phyloP scores from a whole-genome alignment of 1,140 invertebrate species.

The silkworm (Bombyx mori) region ASM3026992v2 NC_085118.1:8635501-8636000 shows the following conservation, averaged over 20 bases:
- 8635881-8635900: too few species aligned
- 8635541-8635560: slow-evolving; percentile 35
- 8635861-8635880: too few species aligned
- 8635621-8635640: slow-evolving; percentile 50
- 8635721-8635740: slow-evolving; percentile 20
- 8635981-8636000: too few species aligned
- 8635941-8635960: too few species aligned
- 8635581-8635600: slow-evolving; percentile 28
- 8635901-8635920: too few species aligned
- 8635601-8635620: slow-evolving; percentile 44
- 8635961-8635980: too few species aligned
- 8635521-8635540: slow-evolving; percentile 36
- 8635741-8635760: not conserved
- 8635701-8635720: slow-evolving; percentile 53
- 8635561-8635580: slow-evolving; percentile 29
- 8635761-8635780: too few species aligned
- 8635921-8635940: too few species aligned
- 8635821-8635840: too few species aligned
- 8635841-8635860: too few species aligned
- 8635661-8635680: slow-evolving; percentile 24
- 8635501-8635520: slow-evolving; percentile 22
- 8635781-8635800: too few species aligned
- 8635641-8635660: slow-evolving; percentile 25
- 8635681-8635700: slow-evolving; percentile 34
- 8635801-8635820: too few species aligned